Base-by-base conservation (phyloP, 2,113 vertebrate species). In the Dascyllus trimaculatus region DNA sequence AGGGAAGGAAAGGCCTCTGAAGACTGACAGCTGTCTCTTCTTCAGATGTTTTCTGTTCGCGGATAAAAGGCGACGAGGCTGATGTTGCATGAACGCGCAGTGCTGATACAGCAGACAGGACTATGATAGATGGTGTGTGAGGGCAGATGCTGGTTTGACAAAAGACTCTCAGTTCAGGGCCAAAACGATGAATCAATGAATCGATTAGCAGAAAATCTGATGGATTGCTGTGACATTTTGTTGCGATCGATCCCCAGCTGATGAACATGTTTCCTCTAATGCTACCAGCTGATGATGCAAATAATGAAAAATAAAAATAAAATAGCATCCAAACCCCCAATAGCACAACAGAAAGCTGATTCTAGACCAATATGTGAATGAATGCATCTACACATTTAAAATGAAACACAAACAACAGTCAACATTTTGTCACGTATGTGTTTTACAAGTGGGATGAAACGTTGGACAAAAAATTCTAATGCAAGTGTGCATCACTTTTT, bases 21-120 rank as follows among this genome's bases (percentile, higher is more conserved):
- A 48, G 68, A 82, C 18, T 38, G 86, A 65, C 76, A 71, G 74
- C 58, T 64, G 72, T 32, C 48, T 57, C 52, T 9, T 49, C 67
- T 19, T 71, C 35, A 59, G 43, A 67, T 73, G 56, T 26, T 66
- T 40, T 17, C 59, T 35, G 40, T 46, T 38, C 58, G 57, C 32
- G 68, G 38, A 81, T 70, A 40, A 65, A 54, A 71, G 24, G 68
- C 29, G 64, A 71, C 35, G n/a, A 4, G 57, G 69, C 45, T 71
- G 74, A 59, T 62, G 82, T 64, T 53, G 73, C 69, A 64, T 70
- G 32, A 29, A 53, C 60, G 40, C 24, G 0, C n/a, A 6, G 25
- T 35, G 78, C 75, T 85, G 75, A 80, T 4, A 9, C 56, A 71
- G 78, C 83, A 24, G 59, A 73, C 29, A 9, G 46, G 29, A 77